Conservation (phyloP, 2,113 vertebrate genomes). For the Cochlearius cochlearius region DNA sequence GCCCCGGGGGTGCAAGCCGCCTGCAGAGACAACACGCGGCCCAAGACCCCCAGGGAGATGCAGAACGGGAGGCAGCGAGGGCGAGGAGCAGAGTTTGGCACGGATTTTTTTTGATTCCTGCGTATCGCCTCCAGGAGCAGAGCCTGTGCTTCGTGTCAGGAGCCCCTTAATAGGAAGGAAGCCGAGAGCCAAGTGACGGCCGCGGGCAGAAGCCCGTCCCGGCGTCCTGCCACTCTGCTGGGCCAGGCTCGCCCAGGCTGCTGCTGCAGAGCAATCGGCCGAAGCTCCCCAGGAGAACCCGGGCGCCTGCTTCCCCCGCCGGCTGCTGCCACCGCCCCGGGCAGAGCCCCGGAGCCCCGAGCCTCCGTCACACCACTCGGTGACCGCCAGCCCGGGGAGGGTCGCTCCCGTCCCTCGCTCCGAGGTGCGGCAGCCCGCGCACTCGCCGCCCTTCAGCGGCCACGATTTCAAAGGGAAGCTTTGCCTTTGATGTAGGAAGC, state of each 20-base stretch:
- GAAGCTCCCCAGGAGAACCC: neutral
- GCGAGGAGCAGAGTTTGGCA: neutral
- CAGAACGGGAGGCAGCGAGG: neutral
- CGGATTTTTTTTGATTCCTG: neutral
- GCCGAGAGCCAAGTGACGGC: neutral
- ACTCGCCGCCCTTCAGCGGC: fast-evolving
- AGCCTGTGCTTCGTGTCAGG: neutral
- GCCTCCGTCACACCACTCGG: fast-evolving
- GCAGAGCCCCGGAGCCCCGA: neutral
- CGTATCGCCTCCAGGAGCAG: neutral
- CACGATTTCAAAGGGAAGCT: neutral
- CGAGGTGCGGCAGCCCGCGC: fast-evolving
- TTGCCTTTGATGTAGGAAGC: neutral
- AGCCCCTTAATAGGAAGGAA: neutral
- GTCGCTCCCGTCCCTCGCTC: fast-evolving
- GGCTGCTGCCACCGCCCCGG: neutral
- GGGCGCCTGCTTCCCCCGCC: neutral
- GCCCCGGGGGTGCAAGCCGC: neutral
- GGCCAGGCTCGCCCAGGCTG: neutral
- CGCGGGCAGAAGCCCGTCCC: neutral
- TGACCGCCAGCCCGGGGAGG: neutral
- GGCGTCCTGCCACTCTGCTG: neutral
- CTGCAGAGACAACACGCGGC: neutral
- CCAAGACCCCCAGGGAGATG: neutral
- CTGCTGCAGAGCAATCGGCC: fast-evolving